A percentile compares a stretch with the other conserved stretches of the same genome.
These are phyloP conservation scores for Stomorhina lunata DNA, from an alignment of 2,888 invertebrate species.

Conservation along the genomic window DNA sequence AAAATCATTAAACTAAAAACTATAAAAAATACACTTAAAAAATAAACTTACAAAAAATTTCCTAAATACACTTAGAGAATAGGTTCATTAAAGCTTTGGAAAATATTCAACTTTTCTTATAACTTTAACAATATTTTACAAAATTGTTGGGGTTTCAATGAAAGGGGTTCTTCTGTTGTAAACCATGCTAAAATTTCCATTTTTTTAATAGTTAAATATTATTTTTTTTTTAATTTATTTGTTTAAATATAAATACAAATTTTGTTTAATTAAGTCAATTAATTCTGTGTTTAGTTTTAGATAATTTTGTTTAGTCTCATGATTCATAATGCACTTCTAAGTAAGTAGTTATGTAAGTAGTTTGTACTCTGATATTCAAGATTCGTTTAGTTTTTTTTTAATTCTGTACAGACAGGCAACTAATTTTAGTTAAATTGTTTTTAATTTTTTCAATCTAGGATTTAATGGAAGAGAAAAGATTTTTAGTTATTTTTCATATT, in stretches of 20 bases:
- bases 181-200: conserved; percentile 42
- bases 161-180: not conserved
- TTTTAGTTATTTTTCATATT: conserved; percentile 1
- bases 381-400: not conserved
- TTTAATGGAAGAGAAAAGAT: conserved; percentile 2
- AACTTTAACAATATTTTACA: not conserved
- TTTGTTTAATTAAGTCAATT: not conserved
- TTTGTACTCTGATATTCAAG: not conserved
- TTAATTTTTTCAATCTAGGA: conserved; percentile 24
- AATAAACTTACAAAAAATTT: not conserved
- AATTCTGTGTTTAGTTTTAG: not conserved
- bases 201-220: not conserved
- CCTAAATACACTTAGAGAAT: conserved; percentile 30
- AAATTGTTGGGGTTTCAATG: not conserved
- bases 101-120: not conserved
- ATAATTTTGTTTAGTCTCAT: not conserved
- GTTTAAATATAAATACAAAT: not conserved
- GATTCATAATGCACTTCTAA: conserved; percentile 20
- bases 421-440: conserved; percentile 34
- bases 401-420: conserved; percentile 39
- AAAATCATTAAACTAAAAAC: not conserved
- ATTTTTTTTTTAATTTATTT: not conserved
- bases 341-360: not conserved
- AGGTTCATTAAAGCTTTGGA: conserved; percentile 53
- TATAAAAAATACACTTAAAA: not conserved